phyloP scores from a whole-genome alignment of 2,888 invertebrate species.

The Ophion slaviceki region DNA sequence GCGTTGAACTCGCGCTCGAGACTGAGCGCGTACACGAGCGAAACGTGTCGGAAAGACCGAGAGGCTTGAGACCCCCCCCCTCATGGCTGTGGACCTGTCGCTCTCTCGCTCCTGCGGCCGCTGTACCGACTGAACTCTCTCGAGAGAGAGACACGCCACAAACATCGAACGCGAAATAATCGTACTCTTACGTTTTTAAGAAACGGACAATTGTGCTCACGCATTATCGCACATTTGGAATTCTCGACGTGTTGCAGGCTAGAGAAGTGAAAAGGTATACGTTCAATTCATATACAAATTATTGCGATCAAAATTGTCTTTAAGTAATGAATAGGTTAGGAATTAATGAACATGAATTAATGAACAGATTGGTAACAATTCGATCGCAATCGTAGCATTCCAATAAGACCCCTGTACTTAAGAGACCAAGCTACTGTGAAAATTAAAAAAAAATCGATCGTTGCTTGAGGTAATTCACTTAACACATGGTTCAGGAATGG shows the following conservation, averaged over 20 bases:
- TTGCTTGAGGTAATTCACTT: too few species aligned
- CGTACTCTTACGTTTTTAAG: constrained; percentile 7
- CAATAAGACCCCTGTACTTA: too few species aligned
- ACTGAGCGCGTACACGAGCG: constrained; percentile 70
- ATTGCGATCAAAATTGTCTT: neutral
- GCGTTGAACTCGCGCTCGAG: constrained; percentile 77
- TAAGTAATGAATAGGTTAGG: too few species aligned
- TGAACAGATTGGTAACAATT: too few species aligned
- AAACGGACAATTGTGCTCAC: neutral
- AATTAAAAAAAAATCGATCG: too few species aligned
- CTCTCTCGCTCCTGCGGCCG: neutral
- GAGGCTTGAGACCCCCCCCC: constrained; percentile 34
- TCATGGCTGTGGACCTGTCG: neutral
- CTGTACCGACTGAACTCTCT: constrained; percentile 5
- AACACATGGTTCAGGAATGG: too few species aligned
- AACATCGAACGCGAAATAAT: constrained; percentile 53
- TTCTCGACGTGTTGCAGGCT: too few species aligned
- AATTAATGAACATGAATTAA: too few species aligned
- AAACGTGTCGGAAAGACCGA: constrained; percentile 18
- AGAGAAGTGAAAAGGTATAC: neutral
- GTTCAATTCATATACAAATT: neutral
- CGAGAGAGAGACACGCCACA: constrained; percentile 19
- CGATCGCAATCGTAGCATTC: too few species aligned
- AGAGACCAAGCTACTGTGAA: too few species aligned
- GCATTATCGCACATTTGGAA: neutral